Evolutionary conservation across 2,888 invertebrate genomes (phyloP), one percentile per base, ranked within the genome.

Genomic region (Silvanus unidentatus): DNA sequence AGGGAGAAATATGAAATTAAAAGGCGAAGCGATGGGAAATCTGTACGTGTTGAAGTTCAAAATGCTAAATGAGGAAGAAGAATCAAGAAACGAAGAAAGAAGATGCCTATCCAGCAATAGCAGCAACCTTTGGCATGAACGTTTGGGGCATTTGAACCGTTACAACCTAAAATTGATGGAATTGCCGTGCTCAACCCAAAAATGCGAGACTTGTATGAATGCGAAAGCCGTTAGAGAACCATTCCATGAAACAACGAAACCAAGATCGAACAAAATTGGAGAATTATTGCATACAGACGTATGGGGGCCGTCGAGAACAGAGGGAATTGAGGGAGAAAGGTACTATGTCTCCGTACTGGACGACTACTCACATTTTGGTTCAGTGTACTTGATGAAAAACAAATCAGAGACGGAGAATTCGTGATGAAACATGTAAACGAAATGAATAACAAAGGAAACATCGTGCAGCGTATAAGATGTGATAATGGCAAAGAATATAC

Each of bases 401-500:
- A 28, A 28, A 28, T 9, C 8, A 9, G 28, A 28, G 28, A 10
- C 10, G 8, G 28, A 8, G 28, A 28, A 28, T 9, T 28, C 8
- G 10, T 28, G 8, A 28, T 28, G 8, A 28, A 28, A 8, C 10
- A 28, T 28, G 10, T 28, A 28, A 28, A 10, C 8, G 10, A 8
- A 28, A 8, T 28, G 10, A 28, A 28, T 9, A 10, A 8, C 8
- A 8, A 28, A 10, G 10, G 28, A 8, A 28, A 9, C 10, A 10
- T 10, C 10, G 28, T 28, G 8, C 10, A 8, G 10, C 8, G 28
- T 9, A 28, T 28, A 9, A 8, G 28, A 28, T 45, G 32, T 41
- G 40, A 52, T 32, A 44, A 47, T 35, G 43, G 41, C 39, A 30
- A 38, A 10, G 45, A 54, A 45, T 46, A 40, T 46, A 30, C 39